phyloP scores from a whole-genome alignment of 2,113 vertebrate species.

The Coptodon rendalli region DNA sequence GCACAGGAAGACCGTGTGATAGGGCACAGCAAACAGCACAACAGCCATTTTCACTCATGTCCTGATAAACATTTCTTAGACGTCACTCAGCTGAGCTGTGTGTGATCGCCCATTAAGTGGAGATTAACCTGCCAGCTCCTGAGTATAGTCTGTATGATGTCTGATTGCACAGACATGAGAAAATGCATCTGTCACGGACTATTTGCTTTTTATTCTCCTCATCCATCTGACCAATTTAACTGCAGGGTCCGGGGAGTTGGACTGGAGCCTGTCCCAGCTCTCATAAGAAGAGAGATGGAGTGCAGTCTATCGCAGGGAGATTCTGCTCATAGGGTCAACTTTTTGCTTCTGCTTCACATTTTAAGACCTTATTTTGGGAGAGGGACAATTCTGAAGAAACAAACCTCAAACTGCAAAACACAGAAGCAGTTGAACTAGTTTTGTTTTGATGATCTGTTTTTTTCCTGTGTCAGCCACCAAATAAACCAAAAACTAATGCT shows the following conservation, averaged over 20 bases:
- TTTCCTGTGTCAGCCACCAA: background rate
- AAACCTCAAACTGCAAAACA: background rate
- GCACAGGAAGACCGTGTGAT: background rate
- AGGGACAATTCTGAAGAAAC: background rate
- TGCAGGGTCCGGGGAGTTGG: background rate
- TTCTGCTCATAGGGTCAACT: background rate
- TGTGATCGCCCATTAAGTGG: background rate
- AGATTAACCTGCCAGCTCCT: background rate
- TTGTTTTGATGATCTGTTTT: background rate
- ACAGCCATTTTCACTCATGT: background rate
- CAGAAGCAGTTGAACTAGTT: background rate
- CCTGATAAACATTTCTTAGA: background rate
- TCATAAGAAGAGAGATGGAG: background rate
- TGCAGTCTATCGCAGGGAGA: background rate
- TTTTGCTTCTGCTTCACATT: background rate
- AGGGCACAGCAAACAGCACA: background rate
- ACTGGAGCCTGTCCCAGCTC: background rate
- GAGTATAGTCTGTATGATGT: background rate
- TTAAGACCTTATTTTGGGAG: background rate
- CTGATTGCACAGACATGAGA: background rate
- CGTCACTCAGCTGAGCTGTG: background rate
- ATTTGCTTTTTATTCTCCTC: background rate
- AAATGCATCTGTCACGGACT: background rate
- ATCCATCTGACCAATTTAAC: background rate
- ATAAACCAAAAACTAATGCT: background rate